Evolutionary conservation across 1,140 invertebrate species (phyloP).

Genomic region (Drosophila parvula): DNA sequence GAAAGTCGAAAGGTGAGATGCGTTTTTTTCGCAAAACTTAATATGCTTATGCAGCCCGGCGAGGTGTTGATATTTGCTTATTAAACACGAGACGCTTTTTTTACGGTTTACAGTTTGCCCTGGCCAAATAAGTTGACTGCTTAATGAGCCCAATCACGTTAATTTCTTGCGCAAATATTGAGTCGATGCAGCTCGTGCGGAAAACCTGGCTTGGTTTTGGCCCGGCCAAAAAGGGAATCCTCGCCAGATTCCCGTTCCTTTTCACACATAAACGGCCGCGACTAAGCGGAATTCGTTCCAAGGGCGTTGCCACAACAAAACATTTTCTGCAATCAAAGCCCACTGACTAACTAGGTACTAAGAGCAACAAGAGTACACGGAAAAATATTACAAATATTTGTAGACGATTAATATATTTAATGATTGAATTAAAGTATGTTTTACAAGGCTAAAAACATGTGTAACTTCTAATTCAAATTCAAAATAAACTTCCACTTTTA

Average conservation of each 20-base stretch:
- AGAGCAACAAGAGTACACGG: conserved; percentile 9
- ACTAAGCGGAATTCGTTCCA: conserved; percentile 63
- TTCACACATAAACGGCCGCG: conserved; percentile 53
- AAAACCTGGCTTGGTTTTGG: conserved; percentile 15
- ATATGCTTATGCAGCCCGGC: conserved; percentile 42
- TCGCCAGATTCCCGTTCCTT: conserved; percentile 9
- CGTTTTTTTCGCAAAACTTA: conserved; percentile 29
- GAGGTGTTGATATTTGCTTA: conserved; percentile 79
- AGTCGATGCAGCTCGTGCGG: conserved; percentile 55
- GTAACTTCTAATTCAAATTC: too few relatives aligned
- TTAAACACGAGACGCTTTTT: conserved; percentile 69
- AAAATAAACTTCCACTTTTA: too few relatives aligned
- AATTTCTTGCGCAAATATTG: conserved; percentile 71
- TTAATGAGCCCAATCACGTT: conserved; percentile 80
- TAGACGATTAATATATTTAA: too few relatives aligned
- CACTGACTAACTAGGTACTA: conserved; percentile 57
- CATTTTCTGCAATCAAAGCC: conserved; percentile 54
- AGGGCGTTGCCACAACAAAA: conserved; percentile 57
- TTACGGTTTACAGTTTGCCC: conserved; percentile 46
- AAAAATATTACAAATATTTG: neutral
- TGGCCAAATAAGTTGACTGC: conserved; percentile 59
- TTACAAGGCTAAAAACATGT: too few relatives aligned
- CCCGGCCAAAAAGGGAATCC: neutral
- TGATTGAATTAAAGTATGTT: too few relatives aligned
- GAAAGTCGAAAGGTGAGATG: conserved; percentile 12